Base-by-base conservation (phyloP, 2,113 vertebrate species). In the Crotalus tigris region DNA sequence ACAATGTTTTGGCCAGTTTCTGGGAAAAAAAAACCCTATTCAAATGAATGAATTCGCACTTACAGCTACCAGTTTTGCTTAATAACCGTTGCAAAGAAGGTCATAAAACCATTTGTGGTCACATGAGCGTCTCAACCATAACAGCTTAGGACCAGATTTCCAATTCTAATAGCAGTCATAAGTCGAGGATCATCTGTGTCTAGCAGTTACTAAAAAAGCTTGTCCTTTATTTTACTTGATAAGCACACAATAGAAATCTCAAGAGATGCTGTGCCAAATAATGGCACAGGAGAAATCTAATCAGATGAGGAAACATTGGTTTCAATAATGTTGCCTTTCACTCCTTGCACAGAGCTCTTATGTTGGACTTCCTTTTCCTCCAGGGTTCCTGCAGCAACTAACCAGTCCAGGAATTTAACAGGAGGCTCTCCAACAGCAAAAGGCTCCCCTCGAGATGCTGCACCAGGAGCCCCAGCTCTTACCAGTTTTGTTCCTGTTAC, bases 351-450 rank as follows among this genome's bases (percentile, higher is more conserved):
- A 53, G 19, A 26, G 2, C 21, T 49, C 51, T 86, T 15, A 21
- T 29, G 13, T 13, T 26, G 6, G 15, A 1, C 29, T 26, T 87
- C 15, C 54, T 51, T 89, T 19, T 24, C 46, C 8, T 57, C 33
- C 96, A 99, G 99, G 97, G 98, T 98, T 94, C 99, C 99, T 0
- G 98, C 98, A 97, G 98, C 98, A 94, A 97, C 98, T 3, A 98
- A 97, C 29, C 97, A 98, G 94, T 33, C 98, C 85, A 97, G 98
- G 54, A 97, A 97, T 91, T 94, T 97, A 11, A 92, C 97, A 0
- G 98, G 97, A 15, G 97, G 97, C 17, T 95, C 95, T 93, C 96
- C 97, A 0, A 92, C 97, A 93, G 96, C 97, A 9, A 98, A 98
- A 96, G 97, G 96, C 87, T 97, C 96, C 88, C 95, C 97, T 5